Base-by-base conservation (phyloP, 2,797 vertebrate genomes). In the Lycodopsis pacificus region DNA sequence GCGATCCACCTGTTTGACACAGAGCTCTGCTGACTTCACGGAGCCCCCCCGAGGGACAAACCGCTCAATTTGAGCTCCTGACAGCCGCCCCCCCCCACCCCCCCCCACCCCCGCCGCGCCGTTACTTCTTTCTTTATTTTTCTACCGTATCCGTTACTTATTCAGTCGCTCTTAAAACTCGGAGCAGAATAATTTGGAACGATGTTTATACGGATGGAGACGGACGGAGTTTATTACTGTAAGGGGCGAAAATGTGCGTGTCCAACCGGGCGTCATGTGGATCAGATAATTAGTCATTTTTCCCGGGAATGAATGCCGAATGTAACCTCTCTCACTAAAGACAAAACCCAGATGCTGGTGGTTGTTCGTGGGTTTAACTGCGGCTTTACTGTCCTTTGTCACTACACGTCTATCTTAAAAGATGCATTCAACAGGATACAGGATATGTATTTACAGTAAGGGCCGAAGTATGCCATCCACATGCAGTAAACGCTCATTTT, bases 1-100 rank as follows among this genome's bases (percentile, higher is more conserved):
- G 70, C 1, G 36, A 66, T 38, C 27, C 72, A 77, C 77, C 75
- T 49, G 72, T 71, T 49, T 57, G 40, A 57, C 48, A 46, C 62
- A 36, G 22, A 61, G 54, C 25, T 34, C 54, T n/a, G 64, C 17
- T 58, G 74, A 22, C 49, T 76, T 38, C 4, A 48, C 19, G 13
- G 61, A 34, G 20, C 14, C 54, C 46, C 46, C 11, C 46, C 42
- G 71, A 65, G 38, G 70, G 65, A 19, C 59, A 53, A 49, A 65
- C 4, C 20, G 49, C 75, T 79, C 10, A 20, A 19, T 70, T 20
- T 57, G 32, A 69, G 59, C 46, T 19, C 48, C 49, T 27, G 48
- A 30, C 25, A 46, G 30, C 27, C 12, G 5, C n/a, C 49, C 25
- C 20, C 4, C 8, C n/a, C n/a, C 27, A 8, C 15, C n/a, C 57